These are phyloP conservation scores for Enteromius afrohamiltoni DNA, from an alignment of 2,797 vertebrate genomes.

Conservation along the genomic window DNA sequence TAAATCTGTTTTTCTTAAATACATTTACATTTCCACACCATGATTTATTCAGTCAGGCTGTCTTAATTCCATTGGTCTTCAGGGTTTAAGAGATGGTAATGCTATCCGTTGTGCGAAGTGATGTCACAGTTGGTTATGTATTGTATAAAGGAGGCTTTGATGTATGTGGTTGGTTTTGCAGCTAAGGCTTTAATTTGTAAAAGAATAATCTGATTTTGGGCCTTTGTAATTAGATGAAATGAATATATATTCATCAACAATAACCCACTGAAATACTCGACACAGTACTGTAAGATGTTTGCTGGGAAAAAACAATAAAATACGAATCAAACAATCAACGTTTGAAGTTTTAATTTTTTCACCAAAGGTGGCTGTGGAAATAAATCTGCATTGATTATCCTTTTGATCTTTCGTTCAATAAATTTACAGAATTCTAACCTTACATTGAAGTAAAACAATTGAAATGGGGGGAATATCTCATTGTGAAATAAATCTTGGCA, in stretches of 20 bases:
- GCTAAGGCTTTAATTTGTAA: background rate
- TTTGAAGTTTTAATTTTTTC: no score
- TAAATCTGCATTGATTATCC: no score
- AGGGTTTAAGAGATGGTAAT: background rate
- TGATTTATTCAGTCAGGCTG: slow-evolving; percentile 15
- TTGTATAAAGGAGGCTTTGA: background rate
- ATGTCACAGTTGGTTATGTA: slow-evolving; percentile 6
- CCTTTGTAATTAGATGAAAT: background rate
- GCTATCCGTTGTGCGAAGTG: background rate
- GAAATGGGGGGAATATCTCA: no score
- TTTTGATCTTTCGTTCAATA: no score
- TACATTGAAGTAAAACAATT: no score
- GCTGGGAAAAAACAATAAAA: background rate
- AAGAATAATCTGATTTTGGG: background rate
- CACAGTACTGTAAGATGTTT: background rate
- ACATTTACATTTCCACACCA: slow-evolving; percentile 1
- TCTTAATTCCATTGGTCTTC: background rate
- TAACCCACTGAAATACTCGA: background rate
- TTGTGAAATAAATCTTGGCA: no score
- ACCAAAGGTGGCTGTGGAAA: no score
- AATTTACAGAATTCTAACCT: no score
- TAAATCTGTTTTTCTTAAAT: slow-evolving; percentile 15
- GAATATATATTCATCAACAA: background rate
- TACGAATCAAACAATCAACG: background rate
- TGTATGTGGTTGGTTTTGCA: slow-evolving; percentile 5